Percentiles rank a stretch among this genome's conserved stretches.
These are phyloP conservation scores for Sycophila sp. DNA, from an alignment of 1,140 invertebrate genomes.

Conservation along the genomic window DNA sequence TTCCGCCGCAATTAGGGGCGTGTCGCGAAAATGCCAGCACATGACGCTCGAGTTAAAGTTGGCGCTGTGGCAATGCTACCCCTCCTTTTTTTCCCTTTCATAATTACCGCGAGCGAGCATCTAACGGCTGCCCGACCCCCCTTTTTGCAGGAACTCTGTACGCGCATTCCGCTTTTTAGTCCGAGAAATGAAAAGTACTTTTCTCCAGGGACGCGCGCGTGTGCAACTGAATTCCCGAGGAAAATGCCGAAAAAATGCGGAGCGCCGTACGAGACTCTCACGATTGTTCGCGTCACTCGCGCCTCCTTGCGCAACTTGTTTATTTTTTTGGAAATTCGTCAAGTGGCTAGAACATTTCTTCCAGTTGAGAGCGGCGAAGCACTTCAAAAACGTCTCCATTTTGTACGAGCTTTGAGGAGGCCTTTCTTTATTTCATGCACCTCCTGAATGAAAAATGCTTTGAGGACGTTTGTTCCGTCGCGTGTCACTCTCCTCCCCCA, in stretches of 20 bases:
- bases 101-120: slow-evolving; percentile 2
- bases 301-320: no score
- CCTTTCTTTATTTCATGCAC: no score
- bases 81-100: background rate
- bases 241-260: background rate
- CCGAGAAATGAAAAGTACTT: background rate
- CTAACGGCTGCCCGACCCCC: background rate
- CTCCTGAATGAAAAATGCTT: no score
- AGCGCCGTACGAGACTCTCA: background rate
- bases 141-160: background rate
- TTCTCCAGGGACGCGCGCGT: background rate
- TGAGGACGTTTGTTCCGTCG: no score
- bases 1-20: slow-evolving; percentile 13
- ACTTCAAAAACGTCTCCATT: no score
- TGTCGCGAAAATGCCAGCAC: no score
- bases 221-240: background rate
- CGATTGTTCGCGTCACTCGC: background rate
- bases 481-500: no score
- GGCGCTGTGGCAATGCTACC: background rate
- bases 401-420: no score
- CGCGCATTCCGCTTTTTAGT: background rate
- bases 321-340: no score
- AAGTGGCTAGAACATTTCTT: no score
- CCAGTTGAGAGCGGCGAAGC: no score
- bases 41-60: background rate